Percentiles rank a stretch among this genome's conserved stretches.
Evolutionary conservation across 2,113 vertebrate species (phyloP).

Genomic region (Cygnus atratus): DNA sequence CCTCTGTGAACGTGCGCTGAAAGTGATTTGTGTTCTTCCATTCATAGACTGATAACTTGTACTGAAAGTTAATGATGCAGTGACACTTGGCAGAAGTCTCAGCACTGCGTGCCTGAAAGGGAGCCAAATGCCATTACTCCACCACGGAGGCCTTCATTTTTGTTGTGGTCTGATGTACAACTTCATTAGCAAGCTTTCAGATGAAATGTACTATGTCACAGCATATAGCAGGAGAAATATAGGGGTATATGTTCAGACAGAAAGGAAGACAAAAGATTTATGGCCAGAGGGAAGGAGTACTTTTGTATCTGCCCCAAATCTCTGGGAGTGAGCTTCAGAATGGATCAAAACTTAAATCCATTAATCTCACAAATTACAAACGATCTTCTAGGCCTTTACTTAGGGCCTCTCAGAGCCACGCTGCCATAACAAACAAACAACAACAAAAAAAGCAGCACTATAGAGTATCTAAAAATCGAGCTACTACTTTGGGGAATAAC

Average conservation of each 20-base stretch:
- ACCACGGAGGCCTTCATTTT: conserved; percentile 33
- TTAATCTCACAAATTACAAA: background rate
- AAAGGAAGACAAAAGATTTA: background rate
- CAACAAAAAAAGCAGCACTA: background rate
- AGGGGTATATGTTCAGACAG: background rate
- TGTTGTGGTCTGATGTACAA: conserved; percentile 54
- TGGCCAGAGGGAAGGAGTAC: background rate
- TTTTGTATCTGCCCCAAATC: background rate
- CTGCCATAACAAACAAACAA: background rate
- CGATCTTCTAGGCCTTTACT: background rate
- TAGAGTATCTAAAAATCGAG: background rate
- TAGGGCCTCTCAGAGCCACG: background rate
- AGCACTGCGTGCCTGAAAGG: conserved; percentile 54
- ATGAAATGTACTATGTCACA: conserved; percentile 12
- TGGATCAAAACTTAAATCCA: background rate
- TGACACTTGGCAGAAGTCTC: conserved; percentile 70
- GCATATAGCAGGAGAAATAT: background rate
- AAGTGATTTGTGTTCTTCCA: conserved; percentile 59
- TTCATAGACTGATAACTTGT: conserved; percentile 61
- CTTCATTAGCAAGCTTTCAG: conserved; percentile 47
- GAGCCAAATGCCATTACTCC: conserved; percentile 69
- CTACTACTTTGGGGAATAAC: background rate
- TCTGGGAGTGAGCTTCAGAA: background rate
- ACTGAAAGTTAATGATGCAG: conserved; percentile 73
- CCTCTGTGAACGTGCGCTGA: conserved; percentile 40